Evolutionary conservation across 2,888 invertebrate genomes (phyloP).

Genomic region (Hoplodrina ambigua): DNA sequence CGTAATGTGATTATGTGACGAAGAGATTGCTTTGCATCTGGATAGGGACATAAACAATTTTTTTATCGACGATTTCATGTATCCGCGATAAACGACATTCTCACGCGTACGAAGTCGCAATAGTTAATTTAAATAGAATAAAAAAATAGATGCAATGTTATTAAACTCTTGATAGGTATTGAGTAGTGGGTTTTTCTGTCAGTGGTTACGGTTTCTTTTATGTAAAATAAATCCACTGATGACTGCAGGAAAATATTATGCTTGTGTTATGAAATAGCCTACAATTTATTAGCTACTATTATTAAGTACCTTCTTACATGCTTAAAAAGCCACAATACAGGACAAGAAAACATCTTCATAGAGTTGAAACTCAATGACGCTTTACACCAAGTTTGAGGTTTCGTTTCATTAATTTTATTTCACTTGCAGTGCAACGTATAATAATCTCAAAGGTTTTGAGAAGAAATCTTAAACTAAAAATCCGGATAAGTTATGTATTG

Average conservation of each 20-base stretch:
- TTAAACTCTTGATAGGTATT: too few species aligned
- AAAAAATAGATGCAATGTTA: not conserved
- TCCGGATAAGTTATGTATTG: not conserved
- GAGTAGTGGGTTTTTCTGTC: not conserved
- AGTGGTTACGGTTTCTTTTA: slow-evolving; percentile 10
- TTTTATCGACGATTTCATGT: too few species aligned
- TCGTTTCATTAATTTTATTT: slow-evolving; percentile 25
- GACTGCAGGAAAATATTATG: slow-evolving; percentile 4
- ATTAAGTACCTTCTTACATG: not conserved
- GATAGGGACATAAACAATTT: not conserved
- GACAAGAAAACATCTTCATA: slow-evolving; percentile 7
- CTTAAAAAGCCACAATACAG: not conserved
- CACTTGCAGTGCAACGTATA: slow-evolving; percentile 22
- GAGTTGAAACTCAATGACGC: not conserved
- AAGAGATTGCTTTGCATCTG: not conserved
- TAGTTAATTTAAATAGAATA: too few species aligned
- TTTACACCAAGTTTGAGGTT: slow-evolving; percentile 7
- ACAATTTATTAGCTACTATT: not conserved
- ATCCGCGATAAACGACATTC: not conserved
- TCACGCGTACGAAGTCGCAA: too few species aligned
- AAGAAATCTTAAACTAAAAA: slow-evolving; percentile 21
- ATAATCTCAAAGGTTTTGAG: slow-evolving; percentile 25
- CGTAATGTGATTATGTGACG: not conserved
- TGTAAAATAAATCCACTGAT: not conserved
- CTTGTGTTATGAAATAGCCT: not conserved